Percentiles rank a stretch among this genome's conserved stretches.
Evolutionary conservation across 2,113 vertebrate species (phyloP).

Genomic region (Mugil cephalus): DNA sequence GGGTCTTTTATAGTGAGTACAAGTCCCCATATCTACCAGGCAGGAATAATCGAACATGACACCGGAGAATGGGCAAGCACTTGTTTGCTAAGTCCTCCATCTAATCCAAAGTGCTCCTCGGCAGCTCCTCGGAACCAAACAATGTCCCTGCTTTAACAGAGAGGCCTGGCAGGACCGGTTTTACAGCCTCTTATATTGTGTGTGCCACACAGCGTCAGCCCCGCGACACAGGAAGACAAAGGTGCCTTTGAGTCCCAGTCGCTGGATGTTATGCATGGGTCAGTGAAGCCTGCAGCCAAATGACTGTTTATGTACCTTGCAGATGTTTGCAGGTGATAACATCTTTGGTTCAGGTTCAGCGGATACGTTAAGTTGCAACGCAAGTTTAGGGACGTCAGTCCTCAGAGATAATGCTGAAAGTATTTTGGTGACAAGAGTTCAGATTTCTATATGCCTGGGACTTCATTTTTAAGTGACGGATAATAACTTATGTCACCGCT

Average conservation of each 20-base stretch:
- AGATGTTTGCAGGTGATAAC: slow-evolving; percentile 72
- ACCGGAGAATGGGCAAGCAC: slow-evolving; percentile 40
- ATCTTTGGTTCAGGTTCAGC: slow-evolving; percentile 34
- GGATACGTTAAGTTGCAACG: slow-evolving; percentile 30
- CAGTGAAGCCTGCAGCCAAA: slow-evolving; percentile 49
- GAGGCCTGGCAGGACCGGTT: slow-evolving; percentile 80
- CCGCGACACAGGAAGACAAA: slow-evolving; percentile 73
- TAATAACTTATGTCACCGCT: not conserved
- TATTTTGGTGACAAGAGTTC: not conserved
- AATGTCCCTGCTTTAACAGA: slow-evolving; percentile 70
- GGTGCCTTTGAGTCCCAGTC: slow-evolving; percentile 69
- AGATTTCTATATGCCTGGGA: not conserved
- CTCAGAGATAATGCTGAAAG: slow-evolving; percentile 7
- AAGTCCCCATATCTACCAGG: slow-evolving; percentile 20
- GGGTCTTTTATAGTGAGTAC: slow-evolving; percentile 2
- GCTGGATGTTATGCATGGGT: slow-evolving; percentile 38
- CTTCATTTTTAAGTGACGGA: not conserved
- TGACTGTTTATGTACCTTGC: slow-evolving; percentile 63
- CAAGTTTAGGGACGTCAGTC: slow-evolving; percentile 21
- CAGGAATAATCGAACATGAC: slow-evolving; percentile 41
- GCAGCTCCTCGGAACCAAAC: slow-evolving; percentile 70
- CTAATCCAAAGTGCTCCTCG: slow-evolving; percentile 57
- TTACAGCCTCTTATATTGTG: slow-evolving; percentile 73
- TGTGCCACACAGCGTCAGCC: slow-evolving; percentile 61
- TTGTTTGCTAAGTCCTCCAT: slow-evolving; percentile 60